These are phyloP conservation scores for Protonemura montana DNA, from an alignment of 2,888 invertebrate genomes.

Conservation along the genomic window DNA sequence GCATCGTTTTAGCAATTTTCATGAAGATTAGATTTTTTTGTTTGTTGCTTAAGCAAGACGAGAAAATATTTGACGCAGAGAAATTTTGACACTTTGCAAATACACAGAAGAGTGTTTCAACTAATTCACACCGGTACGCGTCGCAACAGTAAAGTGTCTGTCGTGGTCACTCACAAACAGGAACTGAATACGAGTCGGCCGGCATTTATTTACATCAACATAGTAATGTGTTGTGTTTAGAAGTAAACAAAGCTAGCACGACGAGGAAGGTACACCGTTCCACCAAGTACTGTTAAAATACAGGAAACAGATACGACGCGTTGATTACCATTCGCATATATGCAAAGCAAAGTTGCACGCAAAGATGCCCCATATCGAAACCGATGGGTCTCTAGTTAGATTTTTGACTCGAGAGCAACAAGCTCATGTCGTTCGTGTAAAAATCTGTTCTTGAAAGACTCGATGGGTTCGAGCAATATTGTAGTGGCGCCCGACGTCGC, in stretches of 20 bases:
- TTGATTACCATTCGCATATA: not conserved
- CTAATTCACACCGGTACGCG: not conserved
- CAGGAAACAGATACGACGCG: not conserved
- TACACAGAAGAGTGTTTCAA: not conserved
- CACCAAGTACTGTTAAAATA: not conserved
- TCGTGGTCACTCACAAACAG: not conserved
- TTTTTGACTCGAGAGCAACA: not conserved
- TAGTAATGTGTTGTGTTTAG: not conserved
- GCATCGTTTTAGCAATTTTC: too few species aligned
- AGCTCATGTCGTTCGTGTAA: not conserved
- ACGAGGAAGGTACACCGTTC: not conserved
- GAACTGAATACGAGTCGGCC: not conserved
- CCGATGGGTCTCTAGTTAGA: not conserved
- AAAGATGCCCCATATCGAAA: constrained; percentile 2
- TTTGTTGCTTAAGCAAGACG: too few species aligned
- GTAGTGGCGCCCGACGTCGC: not conserved
- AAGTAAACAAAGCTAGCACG: not conserved
- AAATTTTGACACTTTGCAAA: too few species aligned
- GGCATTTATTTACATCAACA: not conserved
- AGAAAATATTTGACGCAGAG: too few species aligned
- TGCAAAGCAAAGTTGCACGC: not conserved
- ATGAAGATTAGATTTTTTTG: too few species aligned
- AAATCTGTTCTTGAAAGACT: not conserved
- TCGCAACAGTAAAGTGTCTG: not conserved
- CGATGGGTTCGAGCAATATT: not conserved